phyloP scores from a whole-genome alignment of 2,113 vertebrate species.

The Sinocyclocheilus anophthalmus region DNA sequence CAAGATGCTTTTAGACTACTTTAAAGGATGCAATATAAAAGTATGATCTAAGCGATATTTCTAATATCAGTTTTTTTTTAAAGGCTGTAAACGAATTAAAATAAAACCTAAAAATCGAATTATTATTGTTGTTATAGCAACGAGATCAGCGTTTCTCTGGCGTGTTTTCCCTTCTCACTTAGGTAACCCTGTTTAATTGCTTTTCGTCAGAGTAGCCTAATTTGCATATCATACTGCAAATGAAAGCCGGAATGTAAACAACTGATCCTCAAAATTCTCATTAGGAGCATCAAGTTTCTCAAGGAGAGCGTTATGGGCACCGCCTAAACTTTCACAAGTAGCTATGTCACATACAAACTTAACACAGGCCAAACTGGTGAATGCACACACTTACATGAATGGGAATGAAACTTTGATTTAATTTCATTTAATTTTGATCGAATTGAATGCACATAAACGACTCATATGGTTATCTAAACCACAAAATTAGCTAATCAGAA shows the following conservation, averaged over 20 bases:
- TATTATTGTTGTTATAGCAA: constrained; percentile 73
- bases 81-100: neutral
- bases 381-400: neutral
- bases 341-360: too few relatives aligned
- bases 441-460: neutral
- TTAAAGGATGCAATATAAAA: neutral
- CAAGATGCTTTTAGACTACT: neutral
- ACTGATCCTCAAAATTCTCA: constrained; percentile 35
- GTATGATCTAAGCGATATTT: neutral
- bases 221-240: constrained; percentile 60
- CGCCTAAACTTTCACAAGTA: neutral
- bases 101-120: neutral
- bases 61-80: neutral
- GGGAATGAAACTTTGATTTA: neutral
- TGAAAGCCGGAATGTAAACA: constrained; percentile 14
- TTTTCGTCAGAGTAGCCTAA: constrained; percentile 59
- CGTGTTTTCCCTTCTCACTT: constrained; percentile 67
- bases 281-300: constrained; percentile 5
- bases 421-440: neutral
- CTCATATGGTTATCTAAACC: neutral
- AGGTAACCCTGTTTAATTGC: constrained; percentile 69
- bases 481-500: neutral
- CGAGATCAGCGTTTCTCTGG: constrained; percentile 50
- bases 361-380: neutral
- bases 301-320: neutral